A percentile compares a stretch with the other conserved stretches of the same genome.
Conservation (phyloP, 2,113 vertebrate genomes). For the Lota lota region DNA sequence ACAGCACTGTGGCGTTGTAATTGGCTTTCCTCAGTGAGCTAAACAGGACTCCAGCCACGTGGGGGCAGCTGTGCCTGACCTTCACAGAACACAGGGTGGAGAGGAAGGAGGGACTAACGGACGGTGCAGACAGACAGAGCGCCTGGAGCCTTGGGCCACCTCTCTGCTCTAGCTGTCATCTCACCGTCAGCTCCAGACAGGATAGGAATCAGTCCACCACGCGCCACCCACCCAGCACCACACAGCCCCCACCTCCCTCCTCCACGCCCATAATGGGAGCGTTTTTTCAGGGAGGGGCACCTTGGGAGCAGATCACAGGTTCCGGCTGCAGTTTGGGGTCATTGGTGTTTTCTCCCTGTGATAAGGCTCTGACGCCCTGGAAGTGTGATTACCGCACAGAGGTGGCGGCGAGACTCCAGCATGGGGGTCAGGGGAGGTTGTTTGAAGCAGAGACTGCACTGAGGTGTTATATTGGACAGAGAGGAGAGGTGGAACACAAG, state of each 20-base stretch:
- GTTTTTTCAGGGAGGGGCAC: conserved; percentile 61
- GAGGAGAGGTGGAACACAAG: no score
- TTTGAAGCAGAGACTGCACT: conserved; percentile 29
- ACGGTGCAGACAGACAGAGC: background rate
- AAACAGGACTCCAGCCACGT: conserved; percentile 67
- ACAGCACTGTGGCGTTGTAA: conserved; percentile 59
- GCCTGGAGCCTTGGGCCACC: conserved; percentile 59
- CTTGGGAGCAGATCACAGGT: conserved; percentile 59
- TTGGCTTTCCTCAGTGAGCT: conserved; percentile 68
- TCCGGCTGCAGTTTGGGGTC: conserved; percentile 55
- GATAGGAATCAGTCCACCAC: background rate
- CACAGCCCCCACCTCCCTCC: background rate
- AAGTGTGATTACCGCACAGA: conserved; percentile 57
- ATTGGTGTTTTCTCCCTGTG: conserved; percentile 69
- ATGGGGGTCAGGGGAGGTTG: conserved; percentile 62
- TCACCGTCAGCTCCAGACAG: conserved; percentile 10
- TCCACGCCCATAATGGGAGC: background rate
- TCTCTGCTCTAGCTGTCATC: conserved; percentile 58
- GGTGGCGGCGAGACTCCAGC: conserved; percentile 51
- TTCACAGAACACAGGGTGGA: conserved; percentile 52
- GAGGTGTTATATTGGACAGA: conserved; percentile 24
- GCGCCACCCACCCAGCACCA: background rate
- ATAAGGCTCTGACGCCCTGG: conserved; percentile 60
- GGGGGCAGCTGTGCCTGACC: conserved; percentile 71
- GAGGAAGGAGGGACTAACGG: conserved; percentile 5